A percentile compares a stretch with the other conserved stretches of the same genome.
Conservation (phyloP, 2,113 vertebrate genomes). For the Eudyptes chrysolophus region DNA sequence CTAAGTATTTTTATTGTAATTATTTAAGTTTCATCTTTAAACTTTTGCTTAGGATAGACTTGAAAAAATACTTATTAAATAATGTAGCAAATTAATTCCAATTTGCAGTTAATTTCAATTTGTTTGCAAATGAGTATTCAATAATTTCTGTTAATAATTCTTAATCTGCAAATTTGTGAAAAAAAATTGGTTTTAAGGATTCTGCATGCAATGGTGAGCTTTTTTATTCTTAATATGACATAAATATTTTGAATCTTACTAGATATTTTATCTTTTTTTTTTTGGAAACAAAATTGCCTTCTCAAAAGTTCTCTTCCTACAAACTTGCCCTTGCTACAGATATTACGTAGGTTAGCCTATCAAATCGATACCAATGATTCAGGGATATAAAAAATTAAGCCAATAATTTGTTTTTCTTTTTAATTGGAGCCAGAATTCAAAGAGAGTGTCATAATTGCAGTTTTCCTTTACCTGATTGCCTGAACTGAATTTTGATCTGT, state of each 20-base stretch:
- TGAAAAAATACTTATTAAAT: background rate
- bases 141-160: background rate
- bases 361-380: background rate
- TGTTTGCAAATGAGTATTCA: background rate
- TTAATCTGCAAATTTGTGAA: background rate
- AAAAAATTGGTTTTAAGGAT: background rate
- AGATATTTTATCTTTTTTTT: rapidly evolving
- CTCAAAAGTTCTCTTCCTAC: background rate
- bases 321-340: background rate
- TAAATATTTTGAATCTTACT: background rate
- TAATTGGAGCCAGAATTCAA: background rate
- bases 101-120: background rate
- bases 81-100: background rate
- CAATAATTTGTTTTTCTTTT: background rate
- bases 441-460: background rate
- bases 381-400: background rate
- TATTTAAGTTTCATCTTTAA: background rate
- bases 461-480: background rate
- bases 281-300: background rate
- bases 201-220: background rate
- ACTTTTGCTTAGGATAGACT: background rate
- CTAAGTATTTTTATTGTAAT: background rate
- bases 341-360: background rate
- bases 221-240: background rate
- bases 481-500: background rate